Percentiles rank a stretch among this genome's conserved stretches.
These are phyloP conservation scores for Oncorhynchus clarkii DNA, from an alignment of 2,113 vertebrate species.

Conservation along the genomic window DNA sequence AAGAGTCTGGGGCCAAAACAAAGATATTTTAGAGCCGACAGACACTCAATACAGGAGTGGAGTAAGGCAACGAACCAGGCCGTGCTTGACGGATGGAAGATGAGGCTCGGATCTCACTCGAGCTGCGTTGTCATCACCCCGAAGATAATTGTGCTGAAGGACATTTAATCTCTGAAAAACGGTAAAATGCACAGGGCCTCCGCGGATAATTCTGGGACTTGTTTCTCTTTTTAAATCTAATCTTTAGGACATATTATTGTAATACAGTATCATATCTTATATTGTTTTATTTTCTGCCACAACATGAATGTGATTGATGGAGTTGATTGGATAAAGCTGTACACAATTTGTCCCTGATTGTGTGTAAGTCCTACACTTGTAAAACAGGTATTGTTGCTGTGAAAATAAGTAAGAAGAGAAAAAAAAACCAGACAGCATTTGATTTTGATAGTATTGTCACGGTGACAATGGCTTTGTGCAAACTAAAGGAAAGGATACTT, in stretches of 20 bases:
- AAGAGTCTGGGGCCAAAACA: slow-evolving; percentile 64
- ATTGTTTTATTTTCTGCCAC: slow-evolving; percentile 15
- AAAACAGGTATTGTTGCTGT: slow-evolving; percentile 17
- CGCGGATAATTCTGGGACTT: slow-evolving; percentile 6
- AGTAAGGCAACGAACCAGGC: slow-evolving; percentile 16
- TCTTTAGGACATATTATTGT: neutral
- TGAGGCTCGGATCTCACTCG: neutral
- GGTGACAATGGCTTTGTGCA: slow-evolving; percentile 36
- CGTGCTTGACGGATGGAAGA: slow-evolving; percentile 24
- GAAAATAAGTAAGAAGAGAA: slow-evolving; percentile 13
- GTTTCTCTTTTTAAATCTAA: slow-evolving; percentile 9
- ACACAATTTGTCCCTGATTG: no score
- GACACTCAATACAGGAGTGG: slow-evolving; percentile 46
- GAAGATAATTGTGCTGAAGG: slow-evolving; percentile 22
- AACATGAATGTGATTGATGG: slow-evolving; percentile 2
- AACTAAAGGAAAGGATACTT: slow-evolving; percentile 13
- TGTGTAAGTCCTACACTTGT: neutral
- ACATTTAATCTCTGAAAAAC: slow-evolving; percentile 16
- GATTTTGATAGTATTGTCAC: slow-evolving; percentile 34
- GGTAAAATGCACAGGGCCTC: neutral
- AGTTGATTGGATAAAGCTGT: neutral
- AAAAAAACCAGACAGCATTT: slow-evolving; percentile 7
- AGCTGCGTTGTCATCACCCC: slow-evolving; percentile 26
- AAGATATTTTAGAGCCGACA: slow-evolving; percentile 44
- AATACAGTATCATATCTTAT: no score